These are phyloP conservation scores for Falco novaeseelandiae DNA, from an alignment of 2,797 vertebrate genomes.

Conservation along the genomic window DNA sequence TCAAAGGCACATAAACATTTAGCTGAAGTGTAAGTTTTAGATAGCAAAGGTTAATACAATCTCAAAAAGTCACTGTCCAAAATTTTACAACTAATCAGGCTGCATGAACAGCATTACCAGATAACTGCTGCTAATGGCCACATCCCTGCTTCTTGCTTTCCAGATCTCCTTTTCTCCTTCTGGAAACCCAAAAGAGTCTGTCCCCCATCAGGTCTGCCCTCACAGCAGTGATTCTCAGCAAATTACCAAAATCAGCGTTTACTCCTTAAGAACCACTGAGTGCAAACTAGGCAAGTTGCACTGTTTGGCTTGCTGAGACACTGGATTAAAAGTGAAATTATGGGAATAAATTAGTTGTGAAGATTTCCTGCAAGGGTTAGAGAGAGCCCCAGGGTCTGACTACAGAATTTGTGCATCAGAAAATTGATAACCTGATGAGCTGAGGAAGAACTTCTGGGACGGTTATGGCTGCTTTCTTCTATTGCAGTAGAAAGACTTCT, in stretches of 20 bases:
- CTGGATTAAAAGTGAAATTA: neutral
- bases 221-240: fast-evolving
- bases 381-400: neutral
- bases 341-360: neutral
- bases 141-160: neutral
- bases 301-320: neutral
- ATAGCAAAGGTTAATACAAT: neutral
- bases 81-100: neutral
- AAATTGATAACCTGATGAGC: neutral
- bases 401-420: neutral
- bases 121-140: neutral
- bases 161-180: neutral
- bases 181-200: neutral
- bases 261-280: neutral
- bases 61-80: neutral
- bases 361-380: neutral
- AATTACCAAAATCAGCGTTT: neutral
- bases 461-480: neutral
- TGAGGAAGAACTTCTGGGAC: neutral
- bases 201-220: neutral
- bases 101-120: neutral
- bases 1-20: neutral
- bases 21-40: neutral
- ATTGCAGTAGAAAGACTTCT: slow-evolving; percentile 3
- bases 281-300: neutral